phyloP scores from a whole-genome alignment of 2,888 invertebrate genomes.

The Deladenus siricidicola region DNA sequence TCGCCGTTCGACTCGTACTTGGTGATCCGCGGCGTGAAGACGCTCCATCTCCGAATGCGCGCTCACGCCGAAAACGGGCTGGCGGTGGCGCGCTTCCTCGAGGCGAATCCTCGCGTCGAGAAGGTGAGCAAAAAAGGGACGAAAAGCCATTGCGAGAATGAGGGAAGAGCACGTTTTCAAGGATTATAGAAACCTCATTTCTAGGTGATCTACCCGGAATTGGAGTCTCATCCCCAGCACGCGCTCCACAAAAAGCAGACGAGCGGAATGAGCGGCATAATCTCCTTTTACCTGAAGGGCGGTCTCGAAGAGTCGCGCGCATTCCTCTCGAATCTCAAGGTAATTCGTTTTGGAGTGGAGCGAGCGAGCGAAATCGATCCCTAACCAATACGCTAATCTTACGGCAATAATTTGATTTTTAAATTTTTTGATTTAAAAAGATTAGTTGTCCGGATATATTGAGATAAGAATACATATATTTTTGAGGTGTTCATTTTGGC shows the following conservation, averaged over 20 bases:
- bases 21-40: conserved; percentile 81
- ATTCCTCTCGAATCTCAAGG: conserved; percentile 67
- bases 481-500: conserved; percentile 69
- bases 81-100: conserved; percentile 71
- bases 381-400: too few relatives aligned
- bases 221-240: conserved; percentile 78
- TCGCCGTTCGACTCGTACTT: conserved; percentile 92
- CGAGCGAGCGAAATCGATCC: not conserved
- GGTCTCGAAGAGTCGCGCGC: conserved; percentile 66
- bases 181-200: not conserved
- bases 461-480: not conserved
- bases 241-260: conserved; percentile 71
- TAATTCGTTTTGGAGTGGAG: conserved; percentile 11
- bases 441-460: too few relatives aligned
- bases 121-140: conserved; percentile 59
- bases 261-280: conserved; percentile 72
- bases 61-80: conserved; percentile 73
- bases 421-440: too few relatives aligned
- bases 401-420: too few relatives aligned
- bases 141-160: not conserved
- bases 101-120: conserved; percentile 68
- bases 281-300: conserved; percentile 78
- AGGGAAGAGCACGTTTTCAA: not conserved
- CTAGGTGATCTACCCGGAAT: conserved; percentile 58
- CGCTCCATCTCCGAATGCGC: conserved; percentile 81